Percentiles rank a stretch among this genome's conserved stretches.
Conservation (phyloP, 2,888 invertebrate genomes). For the Sminthurides aquaticus region DNA sequence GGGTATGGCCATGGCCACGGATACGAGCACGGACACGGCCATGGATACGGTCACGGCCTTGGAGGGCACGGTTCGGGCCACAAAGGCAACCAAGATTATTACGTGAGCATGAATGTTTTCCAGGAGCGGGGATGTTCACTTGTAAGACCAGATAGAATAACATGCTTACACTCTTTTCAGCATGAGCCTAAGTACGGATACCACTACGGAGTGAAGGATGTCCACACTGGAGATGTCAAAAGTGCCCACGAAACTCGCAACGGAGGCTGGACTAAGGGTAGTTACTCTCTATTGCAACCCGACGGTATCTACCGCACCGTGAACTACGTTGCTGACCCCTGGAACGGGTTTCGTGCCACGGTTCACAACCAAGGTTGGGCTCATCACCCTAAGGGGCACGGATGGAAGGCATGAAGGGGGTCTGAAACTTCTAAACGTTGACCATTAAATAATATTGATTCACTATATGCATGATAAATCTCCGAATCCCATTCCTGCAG, state of each 20-base stretch:
- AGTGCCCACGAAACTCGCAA: conserved; percentile 9
- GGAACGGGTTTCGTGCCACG: conserved; percentile 19
- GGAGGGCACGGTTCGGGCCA: neutral
- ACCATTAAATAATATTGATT: no score
- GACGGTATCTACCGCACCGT: conserved; percentile 15
- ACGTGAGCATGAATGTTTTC: no score
- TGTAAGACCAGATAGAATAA: no score
- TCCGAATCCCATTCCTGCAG: no score
- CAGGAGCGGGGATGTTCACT: no score
- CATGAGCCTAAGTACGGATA: neutral
- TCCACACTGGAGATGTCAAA: conserved; percentile 13
- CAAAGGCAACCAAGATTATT: no score
- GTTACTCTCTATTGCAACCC: conserved; percentile 13
- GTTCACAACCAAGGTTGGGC: conserved; percentile 21
- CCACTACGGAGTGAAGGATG: conserved; percentile 13
- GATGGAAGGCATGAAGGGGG: no score
- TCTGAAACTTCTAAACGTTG: no score
- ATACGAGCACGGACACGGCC: neutral
- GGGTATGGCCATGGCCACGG: neutral
- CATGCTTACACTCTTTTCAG: no score
- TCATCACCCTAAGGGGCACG: conserved; percentile 2
- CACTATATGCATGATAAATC: no score
- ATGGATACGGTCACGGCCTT: neutral
- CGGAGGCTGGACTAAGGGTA: conserved; percentile 1
- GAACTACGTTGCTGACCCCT: conserved; percentile 15